These are phyloP conservation scores for Myodes glareolus DNA, from an alignment of 2,113 vertebrate species.

Conservation along the genomic window DNA sequence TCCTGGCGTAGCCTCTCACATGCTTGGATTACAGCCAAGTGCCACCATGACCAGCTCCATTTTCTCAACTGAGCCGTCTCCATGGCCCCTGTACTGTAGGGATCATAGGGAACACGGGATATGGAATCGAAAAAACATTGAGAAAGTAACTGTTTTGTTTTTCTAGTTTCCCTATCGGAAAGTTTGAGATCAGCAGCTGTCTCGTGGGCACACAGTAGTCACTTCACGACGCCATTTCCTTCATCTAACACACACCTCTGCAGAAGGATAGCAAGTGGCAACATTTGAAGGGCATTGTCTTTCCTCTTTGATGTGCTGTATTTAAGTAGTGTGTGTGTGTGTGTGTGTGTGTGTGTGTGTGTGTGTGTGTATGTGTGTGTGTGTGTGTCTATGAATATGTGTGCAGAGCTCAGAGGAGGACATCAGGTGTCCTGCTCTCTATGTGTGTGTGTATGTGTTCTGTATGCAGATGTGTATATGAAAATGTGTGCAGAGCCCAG, in stretches of 20 bases:
- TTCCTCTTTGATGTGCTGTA: background rate
- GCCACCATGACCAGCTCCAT: background rate
- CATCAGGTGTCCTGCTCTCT: too few species aligned
- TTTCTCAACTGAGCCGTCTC: background rate
- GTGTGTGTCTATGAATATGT: too few species aligned
- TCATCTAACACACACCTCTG: background rate
- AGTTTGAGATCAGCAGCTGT: background rate
- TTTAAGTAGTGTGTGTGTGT: background rate
- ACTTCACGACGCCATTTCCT: too few species aligned
- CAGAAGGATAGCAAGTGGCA: background rate
- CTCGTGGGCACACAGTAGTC: accelerated
- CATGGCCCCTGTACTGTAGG: background rate
- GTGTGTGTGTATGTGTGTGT: background rate
- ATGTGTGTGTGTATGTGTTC: too few species aligned
- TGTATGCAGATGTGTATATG: too few species aligned
- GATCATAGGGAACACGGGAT: background rate
- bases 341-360: background rate
- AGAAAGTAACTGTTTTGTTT: background rate
- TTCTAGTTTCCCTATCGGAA: background rate
- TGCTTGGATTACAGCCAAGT: background rate
- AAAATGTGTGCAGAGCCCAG: background rate
- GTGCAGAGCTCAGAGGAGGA: too few species aligned
- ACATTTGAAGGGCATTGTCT: background rate
- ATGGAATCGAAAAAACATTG: accelerated
- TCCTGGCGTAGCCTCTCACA: background rate